These are phyloP conservation scores for Lamellibrachia luymesi DNA, from an alignment of 1,140 invertebrate species.

Conservation along the genomic window DNA sequence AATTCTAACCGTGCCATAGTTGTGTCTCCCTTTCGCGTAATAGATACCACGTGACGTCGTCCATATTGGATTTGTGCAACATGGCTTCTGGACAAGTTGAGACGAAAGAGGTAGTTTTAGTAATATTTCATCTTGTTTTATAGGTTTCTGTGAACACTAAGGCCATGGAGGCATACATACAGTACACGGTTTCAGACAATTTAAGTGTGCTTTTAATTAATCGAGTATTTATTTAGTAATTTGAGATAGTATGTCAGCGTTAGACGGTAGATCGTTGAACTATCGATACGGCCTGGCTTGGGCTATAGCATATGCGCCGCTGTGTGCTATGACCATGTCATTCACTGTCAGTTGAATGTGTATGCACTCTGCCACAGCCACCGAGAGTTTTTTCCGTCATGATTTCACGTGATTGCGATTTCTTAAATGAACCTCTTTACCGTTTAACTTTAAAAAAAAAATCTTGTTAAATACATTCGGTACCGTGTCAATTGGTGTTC, in stretches of 20 bases:
- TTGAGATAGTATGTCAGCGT: neutral
- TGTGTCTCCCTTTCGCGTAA: neutral
- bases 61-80: slow-evolving; percentile 4
- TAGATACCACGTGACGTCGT: neutral
- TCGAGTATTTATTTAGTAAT: neutral
- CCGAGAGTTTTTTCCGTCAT: neutral
- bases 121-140: neutral
- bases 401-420: neutral
- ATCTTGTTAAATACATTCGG: too few species aligned
- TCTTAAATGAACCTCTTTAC: neutral
- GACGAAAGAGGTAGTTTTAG: neutral
- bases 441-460: neutral
- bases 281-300: neutral
- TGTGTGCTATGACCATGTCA: neutral
- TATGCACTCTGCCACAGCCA: neutral
- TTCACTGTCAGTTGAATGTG: neutral
- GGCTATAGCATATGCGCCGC: neutral
- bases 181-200: neutral
- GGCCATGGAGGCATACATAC: neutral
- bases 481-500: neutral
- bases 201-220: neutral
- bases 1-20: neutral
- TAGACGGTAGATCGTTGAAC: neutral
- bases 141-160: neutral
- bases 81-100: slow-evolving; percentile 4